Conservation (phyloP, 2,797 vertebrate genomes). For the Ptychadena robeensis region DNA sequence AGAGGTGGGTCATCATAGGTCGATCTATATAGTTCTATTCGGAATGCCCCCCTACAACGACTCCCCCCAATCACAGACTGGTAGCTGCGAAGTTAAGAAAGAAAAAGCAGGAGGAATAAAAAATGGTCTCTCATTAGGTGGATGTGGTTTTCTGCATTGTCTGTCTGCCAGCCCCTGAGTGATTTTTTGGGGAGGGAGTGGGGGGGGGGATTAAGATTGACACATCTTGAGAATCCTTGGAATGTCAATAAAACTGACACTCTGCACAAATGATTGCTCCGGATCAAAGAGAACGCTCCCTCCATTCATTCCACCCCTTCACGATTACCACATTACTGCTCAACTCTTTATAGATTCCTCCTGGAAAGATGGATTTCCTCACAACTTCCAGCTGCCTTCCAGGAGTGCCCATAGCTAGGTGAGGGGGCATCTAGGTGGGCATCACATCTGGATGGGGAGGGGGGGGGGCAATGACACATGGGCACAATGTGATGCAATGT, state of each 20-base stretch:
- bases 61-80: no score
- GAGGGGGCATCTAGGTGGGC: no score
- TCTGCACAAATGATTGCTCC: conserved; percentile 54
- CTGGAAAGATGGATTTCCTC: conserved; percentile 39
- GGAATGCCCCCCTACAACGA: no score
- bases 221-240: conserved; percentile 58
- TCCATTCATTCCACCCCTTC: conserved; percentile 30
- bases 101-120: no score
- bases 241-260: conserved; percentile 63
- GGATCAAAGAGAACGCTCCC: conserved; percentile 50
- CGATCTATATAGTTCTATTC: no score
- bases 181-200: conserved; percentile 11
- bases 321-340: conserved; percentile 31
- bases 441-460: no score
- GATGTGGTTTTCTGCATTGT: conserved; percentile 26
- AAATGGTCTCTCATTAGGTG: no score
- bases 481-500: no score
- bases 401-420: not conserved
- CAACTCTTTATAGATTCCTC: conserved; percentile 42
- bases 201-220: conserved; percentile 57
- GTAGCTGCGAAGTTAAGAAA: no score
- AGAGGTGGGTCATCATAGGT: no score
- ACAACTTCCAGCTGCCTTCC: not conserved
- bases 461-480: no score
- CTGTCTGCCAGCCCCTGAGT: conserved; percentile 38